These are phyloP conservation scores for Eubasilissa regina DNA, from an alignment of 1,140 invertebrate genomes.

Conservation along the genomic window DNA sequence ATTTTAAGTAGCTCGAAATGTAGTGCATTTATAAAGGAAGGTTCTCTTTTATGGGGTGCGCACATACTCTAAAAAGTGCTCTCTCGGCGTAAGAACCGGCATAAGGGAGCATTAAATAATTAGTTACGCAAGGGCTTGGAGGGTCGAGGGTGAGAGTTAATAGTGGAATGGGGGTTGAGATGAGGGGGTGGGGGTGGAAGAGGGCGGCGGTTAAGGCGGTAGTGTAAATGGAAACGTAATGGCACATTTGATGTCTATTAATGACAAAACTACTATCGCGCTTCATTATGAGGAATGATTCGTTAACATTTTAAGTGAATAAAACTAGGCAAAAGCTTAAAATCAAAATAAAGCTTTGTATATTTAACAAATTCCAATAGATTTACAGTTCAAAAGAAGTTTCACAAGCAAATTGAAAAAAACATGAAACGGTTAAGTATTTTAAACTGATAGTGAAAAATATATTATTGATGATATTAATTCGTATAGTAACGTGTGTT, in stretches of 20 bases:
- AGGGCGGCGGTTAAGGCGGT: slow-evolving; percentile 6
- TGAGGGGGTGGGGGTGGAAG: neutral
- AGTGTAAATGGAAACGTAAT: slow-evolving; percentile 47
- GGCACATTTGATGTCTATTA: slow-evolving; percentile 50
- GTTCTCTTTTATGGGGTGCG: slow-evolving; percentile 3
- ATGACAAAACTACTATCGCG: slow-evolving; percentile 41
- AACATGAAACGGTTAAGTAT: no score
- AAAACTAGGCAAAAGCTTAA: slow-evolving; percentile 2
- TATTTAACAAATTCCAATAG: neutral
- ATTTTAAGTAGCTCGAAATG: neutral
- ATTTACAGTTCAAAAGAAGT: neutral
- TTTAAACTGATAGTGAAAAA: no score
- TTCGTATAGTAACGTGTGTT: no score
- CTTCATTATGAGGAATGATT: slow-evolving; percentile 45
- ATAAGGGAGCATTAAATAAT: slow-evolving; percentile 58
- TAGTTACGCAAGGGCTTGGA: slow-evolving; percentile 45
- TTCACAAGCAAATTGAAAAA: no score
- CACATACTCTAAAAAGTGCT: neutral
- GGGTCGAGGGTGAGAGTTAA: neutral
- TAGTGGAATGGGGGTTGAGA: slow-evolving; percentile 4
- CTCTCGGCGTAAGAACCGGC: slow-evolving; percentile 15
- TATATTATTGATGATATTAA: no score
- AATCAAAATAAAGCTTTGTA: slow-evolving; percentile 1
- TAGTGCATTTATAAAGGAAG: slow-evolving; percentile 5
- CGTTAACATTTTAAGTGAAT: slow-evolving; percentile 36